Base-by-base conservation (phyloP, 2,113 vertebrate species). In the Poecilia latipinna region DNA sequence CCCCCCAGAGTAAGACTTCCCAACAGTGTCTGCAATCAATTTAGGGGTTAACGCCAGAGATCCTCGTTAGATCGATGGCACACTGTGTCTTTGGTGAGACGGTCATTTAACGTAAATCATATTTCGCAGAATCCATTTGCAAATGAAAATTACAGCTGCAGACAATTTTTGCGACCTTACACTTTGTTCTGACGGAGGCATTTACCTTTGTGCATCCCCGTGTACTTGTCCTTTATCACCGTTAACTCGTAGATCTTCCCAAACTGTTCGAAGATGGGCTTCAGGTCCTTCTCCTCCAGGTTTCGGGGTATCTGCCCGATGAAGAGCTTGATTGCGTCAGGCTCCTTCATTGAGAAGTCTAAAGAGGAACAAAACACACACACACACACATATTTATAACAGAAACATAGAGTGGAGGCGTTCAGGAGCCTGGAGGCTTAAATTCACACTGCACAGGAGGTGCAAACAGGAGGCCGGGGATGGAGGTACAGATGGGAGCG, bases 321-420 rank as follows among this genome's bases (percentile, higher is more conserved):
- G 94, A 99, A 99, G 93, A 99, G 97, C 96, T 99, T 99, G 95
- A 99, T 99, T 93, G 97, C 97, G 95, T 99, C 97, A 92, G 98
- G 97, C 95, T 99, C 97, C 96, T 99, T 99, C 97, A 99, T 98
- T 96, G 97, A 96, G 95, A 97, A 88, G 88, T 91, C 96, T 92
- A 88, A 77, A 31, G 78, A 89, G 70, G 77, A 79, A 72, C 82
- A 76, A 33, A 61, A 74, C 29, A 78, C 60, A 57, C 51, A 57
- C 65, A 73, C 65, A 74, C 29, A 78, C 60, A 57, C 51, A 57
- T 22, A 54, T n/a, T 57, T 57, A 57, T 57, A 57, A 57, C 51
- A 82, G n/a, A 71, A 26, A 78, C 29, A 68, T 12, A 77, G 39
- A 86, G 82, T 61, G 71, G 86, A 86, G 77, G 82, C 70, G 65